Percentiles rank a stretch among this genome's conserved stretches.
Conservation (phyloP, 1,140 invertebrate species). For the Gonioctena quinquepunctata region DNA sequence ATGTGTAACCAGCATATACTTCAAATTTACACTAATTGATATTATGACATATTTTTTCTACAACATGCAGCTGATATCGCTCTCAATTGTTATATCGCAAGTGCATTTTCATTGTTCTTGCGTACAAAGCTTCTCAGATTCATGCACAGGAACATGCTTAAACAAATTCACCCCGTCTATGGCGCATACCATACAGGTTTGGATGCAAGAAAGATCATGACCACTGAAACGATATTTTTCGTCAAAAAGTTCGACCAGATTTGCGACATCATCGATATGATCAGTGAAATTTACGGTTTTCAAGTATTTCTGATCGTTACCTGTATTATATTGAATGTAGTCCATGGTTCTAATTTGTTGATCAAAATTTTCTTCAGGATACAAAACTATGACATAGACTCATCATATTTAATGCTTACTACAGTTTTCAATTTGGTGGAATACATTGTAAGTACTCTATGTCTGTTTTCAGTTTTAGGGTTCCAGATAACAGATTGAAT, state of each 20-base stretch:
- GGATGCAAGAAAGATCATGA: not conserved
- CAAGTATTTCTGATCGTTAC: not conserved
- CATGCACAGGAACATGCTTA: not conserved
- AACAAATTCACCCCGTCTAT: not conserved
- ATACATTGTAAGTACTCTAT: not conserved
- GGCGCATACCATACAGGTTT: not conserved
- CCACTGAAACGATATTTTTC: not conserved
- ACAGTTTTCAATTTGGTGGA: not conserved
- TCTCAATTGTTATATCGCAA: not conserved
- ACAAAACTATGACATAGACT: not conserved
- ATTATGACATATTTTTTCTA: no score
- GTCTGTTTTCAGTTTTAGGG: no score
- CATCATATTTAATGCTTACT: not conserved
- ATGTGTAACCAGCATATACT: not conserved
- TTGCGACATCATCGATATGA: not conserved
- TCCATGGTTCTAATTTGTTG: not conserved
- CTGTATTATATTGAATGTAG: not conserved
- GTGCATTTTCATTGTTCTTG: not conserved
- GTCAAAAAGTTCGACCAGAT: not conserved
- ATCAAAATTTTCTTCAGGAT: not conserved
- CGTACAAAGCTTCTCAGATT: not conserved
- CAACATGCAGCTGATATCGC: not conserved
- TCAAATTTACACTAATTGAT: not conserved
- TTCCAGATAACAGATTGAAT: no score
- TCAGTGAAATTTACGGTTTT: not conserved